Conservation (phyloP, 1,140 invertebrate genomes). For the Kradibia gibbosae region DNA sequence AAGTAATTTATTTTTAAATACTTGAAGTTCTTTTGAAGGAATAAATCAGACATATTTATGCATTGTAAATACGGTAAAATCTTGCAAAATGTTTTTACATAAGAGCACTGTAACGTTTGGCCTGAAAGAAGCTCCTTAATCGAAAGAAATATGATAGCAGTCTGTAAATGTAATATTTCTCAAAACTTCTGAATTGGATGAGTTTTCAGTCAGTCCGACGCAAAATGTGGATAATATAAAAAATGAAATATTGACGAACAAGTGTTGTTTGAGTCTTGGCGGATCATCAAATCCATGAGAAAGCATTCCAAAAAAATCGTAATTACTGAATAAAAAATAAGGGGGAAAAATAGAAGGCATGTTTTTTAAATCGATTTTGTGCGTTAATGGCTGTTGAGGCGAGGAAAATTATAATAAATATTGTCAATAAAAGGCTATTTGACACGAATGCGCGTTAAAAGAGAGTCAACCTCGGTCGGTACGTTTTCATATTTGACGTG, state of each 20-base stretch:
- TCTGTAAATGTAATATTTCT: not conserved
- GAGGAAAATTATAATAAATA: conserved; percentile 12
- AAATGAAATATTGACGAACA: no score
- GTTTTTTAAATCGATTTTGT: not conserved
- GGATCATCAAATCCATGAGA: not conserved
- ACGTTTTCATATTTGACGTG: not conserved
- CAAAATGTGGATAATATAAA: not conserved
- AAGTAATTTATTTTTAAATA: no score
- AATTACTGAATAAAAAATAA: not conserved
- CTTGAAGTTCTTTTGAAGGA: no score
- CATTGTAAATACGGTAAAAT: no score
- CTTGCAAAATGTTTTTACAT: no score
- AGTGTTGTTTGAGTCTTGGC: no score
- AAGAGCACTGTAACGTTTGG: no score
- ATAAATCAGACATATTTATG: no score
- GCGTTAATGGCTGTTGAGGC: not conserved
- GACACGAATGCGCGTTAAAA: not conserved
- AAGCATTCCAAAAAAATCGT: not conserved
- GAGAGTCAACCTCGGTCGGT: not conserved
- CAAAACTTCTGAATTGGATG: not conserved
- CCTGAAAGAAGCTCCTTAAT: no score
- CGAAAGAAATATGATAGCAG: not conserved
- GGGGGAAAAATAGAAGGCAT: not conserved
- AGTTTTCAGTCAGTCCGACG: not conserved
- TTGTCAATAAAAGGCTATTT: conserved; percentile 21